Percentiles rank a stretch among this genome's conserved stretches.
Conservation (phyloP, 2,797 vertebrate genomes). For the Melanotaenia boesemani region DNA sequence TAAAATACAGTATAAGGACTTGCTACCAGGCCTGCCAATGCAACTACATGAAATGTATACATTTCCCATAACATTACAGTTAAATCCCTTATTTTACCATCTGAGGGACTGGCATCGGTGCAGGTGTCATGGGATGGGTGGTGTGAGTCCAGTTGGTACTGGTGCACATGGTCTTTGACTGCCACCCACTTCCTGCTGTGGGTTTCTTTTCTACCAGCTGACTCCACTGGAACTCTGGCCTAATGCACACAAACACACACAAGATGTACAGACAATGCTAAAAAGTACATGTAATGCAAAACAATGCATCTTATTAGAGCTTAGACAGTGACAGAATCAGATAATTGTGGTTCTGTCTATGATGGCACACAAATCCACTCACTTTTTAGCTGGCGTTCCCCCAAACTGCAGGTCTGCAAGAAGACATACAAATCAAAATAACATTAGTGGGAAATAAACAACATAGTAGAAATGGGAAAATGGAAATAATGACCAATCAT, state of each 20-base stretch:
- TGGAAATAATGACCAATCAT: neutral
- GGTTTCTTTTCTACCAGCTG: conserved; percentile 87
- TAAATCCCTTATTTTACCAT: conserved; percentile 81
- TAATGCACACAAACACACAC: conserved; percentile 60
- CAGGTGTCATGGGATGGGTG: conserved; percentile 80
- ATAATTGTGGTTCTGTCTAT: conserved; percentile 18
- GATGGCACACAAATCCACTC: conserved; percentile 65
- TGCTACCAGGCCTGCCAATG: neutral
- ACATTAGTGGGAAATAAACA: conserved; percentile 27
- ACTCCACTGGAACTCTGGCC: conserved; percentile 88
- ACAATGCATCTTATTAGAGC: conserved; percentile 13
- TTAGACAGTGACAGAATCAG: conserved; percentile 12
- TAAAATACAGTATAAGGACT: too few relatives aligned
- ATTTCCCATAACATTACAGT: neutral
- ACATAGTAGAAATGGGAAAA: neutral
- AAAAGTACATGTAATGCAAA: conserved; percentile 18
- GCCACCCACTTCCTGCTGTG: conserved; percentile 83
- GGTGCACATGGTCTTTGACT: conserved; percentile 85
- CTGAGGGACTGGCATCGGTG: conserved; percentile 79
- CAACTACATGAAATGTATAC: neutral
- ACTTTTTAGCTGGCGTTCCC: conserved; percentile 90
- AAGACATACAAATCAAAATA: conserved; percentile 14
- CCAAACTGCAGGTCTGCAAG: conserved; percentile 91
- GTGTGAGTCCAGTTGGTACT: conserved; percentile 84
- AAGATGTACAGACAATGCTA: conserved; percentile 13